Base-by-base conservation (phyloP, 2,888 invertebrate species). In the Aphidoletes aphidimyza region DNA sequence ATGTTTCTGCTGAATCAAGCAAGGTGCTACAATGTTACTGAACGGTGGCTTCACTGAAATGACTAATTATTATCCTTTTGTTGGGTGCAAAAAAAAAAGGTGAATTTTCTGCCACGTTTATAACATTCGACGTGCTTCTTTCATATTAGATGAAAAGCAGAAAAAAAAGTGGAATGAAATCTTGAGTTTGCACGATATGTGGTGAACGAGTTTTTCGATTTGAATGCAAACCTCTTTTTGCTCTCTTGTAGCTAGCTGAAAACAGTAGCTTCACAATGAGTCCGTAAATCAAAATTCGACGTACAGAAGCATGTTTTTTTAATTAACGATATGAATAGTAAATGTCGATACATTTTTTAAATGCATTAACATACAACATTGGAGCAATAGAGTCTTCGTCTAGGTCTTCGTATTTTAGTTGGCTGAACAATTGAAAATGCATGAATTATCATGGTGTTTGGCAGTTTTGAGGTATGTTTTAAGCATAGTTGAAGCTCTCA, bases 61-160 rank as follows among this genome's bases (percentile, higher is more conserved):
- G 1, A 69, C 69, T 69, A 69, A 69, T 69, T 69, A 69, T 69
- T 69, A 69, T 69, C 69, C 69, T 69, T 69, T 69, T 69, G 69
- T 69, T 69, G 11, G 34, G 14, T 3, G n/a, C n/a, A n/a, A n/a
- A 42, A 42, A 42, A 30, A 34, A 69, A 69, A 30, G 26, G 30
- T 17, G n/a, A n/a, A n/a, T 69, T 69, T 69, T 26, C 22, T 54
- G 26, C 22, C 54, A 54, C 54, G 22, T 3, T 54, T 26, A 54
- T 26, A 54, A 26, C 26, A 26, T 54, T 54, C 22, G 54, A 54
- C 26, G 54, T 54, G 54, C 54, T 54, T 54, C 54, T 22, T 54
- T 69, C 34, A 30, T n/a, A 30, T 69, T 69, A 69, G 69, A 69
- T 69, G n/a, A 69, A 69, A 69, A 30, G 69, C 69, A 69, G 11